Evolutionary conservation across 2,888 invertebrate species (phyloP).

Genomic region (Drosophila diplacantha): DNA sequence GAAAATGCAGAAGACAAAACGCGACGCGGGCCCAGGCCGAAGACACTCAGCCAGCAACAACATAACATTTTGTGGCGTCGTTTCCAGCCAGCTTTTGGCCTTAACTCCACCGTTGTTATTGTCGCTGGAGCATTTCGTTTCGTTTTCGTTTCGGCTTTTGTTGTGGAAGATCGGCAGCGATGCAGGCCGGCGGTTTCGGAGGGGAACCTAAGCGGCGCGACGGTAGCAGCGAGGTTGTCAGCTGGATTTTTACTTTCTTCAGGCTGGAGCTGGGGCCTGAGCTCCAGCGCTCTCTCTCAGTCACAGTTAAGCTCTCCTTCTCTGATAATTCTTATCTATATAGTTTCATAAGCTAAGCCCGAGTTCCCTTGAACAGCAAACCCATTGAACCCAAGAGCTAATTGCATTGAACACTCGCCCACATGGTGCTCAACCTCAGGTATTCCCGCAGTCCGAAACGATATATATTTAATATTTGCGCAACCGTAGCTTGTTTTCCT

Average conservation of each 20-base stretch:
- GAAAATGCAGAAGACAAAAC: slow-evolving; percentile 66
- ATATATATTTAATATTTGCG: slow-evolving; percentile 37
- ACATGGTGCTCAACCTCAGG: slow-evolving; percentile 46
- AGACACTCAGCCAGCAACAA: slow-evolving; percentile 20
- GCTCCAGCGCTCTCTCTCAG: neutral
- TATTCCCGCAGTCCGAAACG: slow-evolving; percentile 48
- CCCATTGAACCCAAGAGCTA: slow-evolving; percentile 17
- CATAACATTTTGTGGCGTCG: slow-evolving; percentile 32
- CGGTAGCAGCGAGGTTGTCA: slow-evolving; percentile 39
- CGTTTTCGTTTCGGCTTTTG: slow-evolving; percentile 36
- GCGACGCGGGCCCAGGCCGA: slow-evolving; percentile 40
- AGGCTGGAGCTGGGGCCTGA: slow-evolving; percentile 18
- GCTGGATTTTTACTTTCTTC: slow-evolving; percentile 45
- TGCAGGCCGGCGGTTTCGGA: slow-evolving; percentile 4
- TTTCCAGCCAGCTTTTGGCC: slow-evolving; percentile 51
- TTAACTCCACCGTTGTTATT: slow-evolving; percentile 32
- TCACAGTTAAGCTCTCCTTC: neutral
- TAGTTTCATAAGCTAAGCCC: neutral
- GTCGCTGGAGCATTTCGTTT: slow-evolving; percentile 43
- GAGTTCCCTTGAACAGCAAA: slow-evolving; percentile 16
- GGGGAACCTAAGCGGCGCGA: slow-evolving; percentile 33
- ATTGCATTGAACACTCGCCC: slow-evolving; percentile 40
- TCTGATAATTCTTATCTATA: neutral
- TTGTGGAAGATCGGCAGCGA: slow-evolving; percentile 10
- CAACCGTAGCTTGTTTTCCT: slow-evolving; percentile 55